phyloP scores from a whole-genome alignment of 2,888 invertebrate genomes.

The Mycalesis mineus region DNA sequence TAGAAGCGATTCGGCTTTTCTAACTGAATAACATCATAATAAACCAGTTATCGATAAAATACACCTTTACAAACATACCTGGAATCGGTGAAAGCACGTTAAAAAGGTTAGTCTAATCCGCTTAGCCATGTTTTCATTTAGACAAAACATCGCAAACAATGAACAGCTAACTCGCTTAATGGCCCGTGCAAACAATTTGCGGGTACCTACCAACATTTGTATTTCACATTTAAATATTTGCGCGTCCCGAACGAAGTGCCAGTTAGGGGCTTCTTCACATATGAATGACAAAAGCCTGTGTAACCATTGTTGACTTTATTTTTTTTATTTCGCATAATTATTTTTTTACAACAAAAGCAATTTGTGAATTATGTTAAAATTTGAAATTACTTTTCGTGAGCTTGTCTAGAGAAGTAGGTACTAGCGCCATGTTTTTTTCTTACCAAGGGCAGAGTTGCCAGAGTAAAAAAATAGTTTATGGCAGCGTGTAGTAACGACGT shows the following conservation, averaged over 20 bases:
- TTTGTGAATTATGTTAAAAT: too few relatives aligned
- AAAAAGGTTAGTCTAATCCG: neutral
- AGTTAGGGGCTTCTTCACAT: neutral
- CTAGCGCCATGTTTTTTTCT: too few relatives aligned
- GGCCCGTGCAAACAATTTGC: slow-evolving; percentile 2
- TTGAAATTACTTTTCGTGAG: too few relatives aligned
- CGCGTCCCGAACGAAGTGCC: neutral
- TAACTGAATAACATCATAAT: too few relatives aligned
- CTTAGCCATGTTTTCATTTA: neutral
- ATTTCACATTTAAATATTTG: neutral
- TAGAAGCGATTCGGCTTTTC: neutral
- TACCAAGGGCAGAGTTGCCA: too few relatives aligned
- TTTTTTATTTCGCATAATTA: neutral
- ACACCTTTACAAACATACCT: neutral
- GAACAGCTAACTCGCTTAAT: slow-evolving; percentile 2
- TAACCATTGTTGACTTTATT: too few relatives aligned
- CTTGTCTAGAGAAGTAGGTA: too few relatives aligned
- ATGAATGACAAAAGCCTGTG: neutral
- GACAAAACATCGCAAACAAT: neutral
- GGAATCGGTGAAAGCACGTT: neutral
- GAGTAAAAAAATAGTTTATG: too few relatives aligned
- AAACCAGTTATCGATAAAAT: neutral
- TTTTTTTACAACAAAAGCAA: neutral
- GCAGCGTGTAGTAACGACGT: too few relatives aligned
- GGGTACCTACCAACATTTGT: slow-evolving; percentile 1